These are phyloP conservation scores for Lynx canadensis DNA, from an alignment of 2,113 vertebrate genomes.

Conservation along the genomic window DNA sequence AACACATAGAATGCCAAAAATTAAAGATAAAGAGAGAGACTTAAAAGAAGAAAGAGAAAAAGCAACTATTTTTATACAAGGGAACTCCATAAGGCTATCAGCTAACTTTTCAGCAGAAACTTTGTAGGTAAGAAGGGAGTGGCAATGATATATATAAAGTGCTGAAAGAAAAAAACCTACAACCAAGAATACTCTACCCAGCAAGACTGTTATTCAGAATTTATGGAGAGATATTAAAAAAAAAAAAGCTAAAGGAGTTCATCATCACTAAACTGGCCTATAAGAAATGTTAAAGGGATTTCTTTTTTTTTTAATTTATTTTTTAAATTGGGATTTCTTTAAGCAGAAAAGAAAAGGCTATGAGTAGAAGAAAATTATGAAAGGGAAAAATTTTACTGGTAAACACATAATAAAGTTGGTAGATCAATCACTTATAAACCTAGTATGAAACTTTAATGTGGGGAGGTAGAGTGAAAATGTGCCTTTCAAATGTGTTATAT, in stretches of 20 bases:
- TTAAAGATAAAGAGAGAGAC: background rate
- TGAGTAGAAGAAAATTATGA: background rate
- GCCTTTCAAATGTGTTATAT: background rate
- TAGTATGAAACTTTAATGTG: background rate
- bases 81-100: background rate
- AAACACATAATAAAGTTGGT: background rate
- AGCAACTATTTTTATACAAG: background rate
- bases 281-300: background rate
- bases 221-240: background rate
- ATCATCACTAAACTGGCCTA: background rate
- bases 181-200: background rate
- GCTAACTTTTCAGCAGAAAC: background rate
- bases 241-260: background rate
- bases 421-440: background rate
- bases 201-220: background rate
- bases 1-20: background rate
- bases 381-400: background rate
- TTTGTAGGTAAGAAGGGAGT: background rate
- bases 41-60: background rate
- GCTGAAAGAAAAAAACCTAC: background rate
- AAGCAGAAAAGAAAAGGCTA: background rate
- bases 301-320: background rate
- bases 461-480: background rate
- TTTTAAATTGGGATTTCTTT: background rate
- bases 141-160: background rate